phyloP scores from a whole-genome alignment of 2,888 invertebrate genomes.

The Archips crataeganus region DNA sequence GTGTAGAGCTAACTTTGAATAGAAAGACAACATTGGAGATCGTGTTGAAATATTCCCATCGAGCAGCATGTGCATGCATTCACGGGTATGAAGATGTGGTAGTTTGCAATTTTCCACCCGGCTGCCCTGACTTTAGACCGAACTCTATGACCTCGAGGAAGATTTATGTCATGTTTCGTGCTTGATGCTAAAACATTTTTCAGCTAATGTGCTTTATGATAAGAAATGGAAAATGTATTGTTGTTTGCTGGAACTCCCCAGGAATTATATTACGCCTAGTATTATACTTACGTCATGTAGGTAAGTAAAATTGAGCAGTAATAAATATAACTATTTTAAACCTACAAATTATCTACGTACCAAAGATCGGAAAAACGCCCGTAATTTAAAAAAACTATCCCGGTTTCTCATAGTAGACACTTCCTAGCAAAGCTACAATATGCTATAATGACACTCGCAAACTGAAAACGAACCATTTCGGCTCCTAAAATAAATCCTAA shows the following conservation, averaged over 20 bases:
- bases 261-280: background rate
- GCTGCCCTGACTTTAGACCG: conserved; percentile 53
- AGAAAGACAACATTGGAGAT: conserved; percentile 34
- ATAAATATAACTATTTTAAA: no score
- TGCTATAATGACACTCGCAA: no score
- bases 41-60: conserved; percentile 40
- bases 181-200: conserved; percentile 44
- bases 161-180: conserved; percentile 55
- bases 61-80: conserved; percentile 30
- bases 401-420: no score
- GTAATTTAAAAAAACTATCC: no score
- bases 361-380: no score
- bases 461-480: no score
- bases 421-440: no score
- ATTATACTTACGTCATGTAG: background rate
- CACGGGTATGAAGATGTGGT: conserved; percentile 40
- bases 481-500: no score
- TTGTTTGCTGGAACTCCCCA: conserved; percentile 6
- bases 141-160: conserved; percentile 52
- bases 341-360: no score
- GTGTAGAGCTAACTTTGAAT: conserved; percentile 28
- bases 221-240: conserved; percentile 33
- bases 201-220: conserved; percentile 41
- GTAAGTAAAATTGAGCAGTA: background rate
- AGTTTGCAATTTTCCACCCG: conserved; percentile 59